These are phyloP conservation scores for Steinernema khuongi DNA, from an alignment of 1,140 invertebrate species.

Conservation along the genomic window DNA sequence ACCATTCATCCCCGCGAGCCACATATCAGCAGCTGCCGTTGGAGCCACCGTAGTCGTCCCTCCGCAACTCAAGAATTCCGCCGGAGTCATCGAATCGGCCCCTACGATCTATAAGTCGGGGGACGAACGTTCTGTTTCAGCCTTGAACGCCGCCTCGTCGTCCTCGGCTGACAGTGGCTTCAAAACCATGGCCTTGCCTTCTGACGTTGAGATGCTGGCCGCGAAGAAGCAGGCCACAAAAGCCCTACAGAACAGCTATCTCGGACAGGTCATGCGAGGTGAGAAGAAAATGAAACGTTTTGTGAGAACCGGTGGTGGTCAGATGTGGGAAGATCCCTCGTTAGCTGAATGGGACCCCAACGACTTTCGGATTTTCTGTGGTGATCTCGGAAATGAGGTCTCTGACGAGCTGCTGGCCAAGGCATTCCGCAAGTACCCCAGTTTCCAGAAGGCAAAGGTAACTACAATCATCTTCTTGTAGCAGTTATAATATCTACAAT, in stretches of 20 bases:
- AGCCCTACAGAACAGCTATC: conserved; percentile 42
- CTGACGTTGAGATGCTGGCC: not conserved
- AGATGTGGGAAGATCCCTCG: conserved; percentile 55
- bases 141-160: not conserved
- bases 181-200: not conserved
- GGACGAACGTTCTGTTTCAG: not conserved
- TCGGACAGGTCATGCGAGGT: conserved; percentile 52
- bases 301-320: conserved; percentile 52
- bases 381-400: conserved; percentile 93
- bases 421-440: conserved; percentile 89
- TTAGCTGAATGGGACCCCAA: conserved; percentile 58
- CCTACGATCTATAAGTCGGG: not conserved
- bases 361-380: conserved; percentile 96
- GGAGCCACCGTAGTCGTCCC: not conserved
- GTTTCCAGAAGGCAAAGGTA: conserved; percentile 81
- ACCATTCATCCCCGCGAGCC: not conserved
- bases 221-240: conserved; percentile 9
- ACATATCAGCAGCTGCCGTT: not conserved
- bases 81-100: not conserved
- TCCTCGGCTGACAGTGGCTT: not conserved
- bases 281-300: conserved; percentile 58
- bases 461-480: conserved; percentile 15
- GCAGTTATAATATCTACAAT: not conserved
- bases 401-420: conserved; percentile 88
- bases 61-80: not conserved